Percentiles rank a stretch among this genome's conserved stretches.
These are phyloP conservation scores for Sclerodermus sp. DNA, from an alignment of 2,888 invertebrate genomes.

Conservation along the genomic window DNA sequence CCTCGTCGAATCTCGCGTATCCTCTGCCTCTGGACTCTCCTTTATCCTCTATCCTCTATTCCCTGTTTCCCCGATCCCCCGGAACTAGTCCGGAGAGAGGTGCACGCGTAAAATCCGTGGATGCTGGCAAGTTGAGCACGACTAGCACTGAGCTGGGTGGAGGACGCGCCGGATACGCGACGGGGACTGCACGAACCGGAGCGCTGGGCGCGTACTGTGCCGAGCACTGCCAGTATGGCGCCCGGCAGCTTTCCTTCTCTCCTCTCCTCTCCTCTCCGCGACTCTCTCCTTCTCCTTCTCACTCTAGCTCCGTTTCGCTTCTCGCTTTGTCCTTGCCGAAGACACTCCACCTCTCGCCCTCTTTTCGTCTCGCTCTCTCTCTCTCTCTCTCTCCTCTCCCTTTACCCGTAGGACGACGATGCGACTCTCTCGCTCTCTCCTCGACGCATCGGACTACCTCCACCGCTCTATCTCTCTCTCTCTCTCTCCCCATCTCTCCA, in stretches of 20 bases:
- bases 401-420: too few species aligned
- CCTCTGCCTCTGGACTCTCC: background rate
- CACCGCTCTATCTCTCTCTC: background rate
- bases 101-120: background rate
- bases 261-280: constrained; percentile 7
- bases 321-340: too few species aligned
- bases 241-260: constrained; percentile 38
- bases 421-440: constrained; percentile 7
- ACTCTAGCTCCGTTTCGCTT: background rate
- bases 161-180: background rate
- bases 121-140: too few species aligned
- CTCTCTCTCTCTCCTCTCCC: constrained; percentile 31
- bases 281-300: background rate
- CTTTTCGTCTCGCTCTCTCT: constrained; percentile 18
- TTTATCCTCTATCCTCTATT: background rate
- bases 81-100: too few species aligned
- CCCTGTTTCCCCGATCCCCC: too few species aligned
- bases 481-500: background rate
- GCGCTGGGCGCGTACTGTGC: too few species aligned
- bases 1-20: background rate
- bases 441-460: background rate
- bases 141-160: background rate
- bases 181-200: background rate
- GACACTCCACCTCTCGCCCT: too few species aligned
- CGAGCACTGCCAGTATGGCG: constrained; percentile 41